Percentiles rank a stretch among this genome's conserved stretches.
phyloP scores from a whole-genome alignment of 2,797 vertebrate genomes.

The Pogoniulus pusillus region DNA sequence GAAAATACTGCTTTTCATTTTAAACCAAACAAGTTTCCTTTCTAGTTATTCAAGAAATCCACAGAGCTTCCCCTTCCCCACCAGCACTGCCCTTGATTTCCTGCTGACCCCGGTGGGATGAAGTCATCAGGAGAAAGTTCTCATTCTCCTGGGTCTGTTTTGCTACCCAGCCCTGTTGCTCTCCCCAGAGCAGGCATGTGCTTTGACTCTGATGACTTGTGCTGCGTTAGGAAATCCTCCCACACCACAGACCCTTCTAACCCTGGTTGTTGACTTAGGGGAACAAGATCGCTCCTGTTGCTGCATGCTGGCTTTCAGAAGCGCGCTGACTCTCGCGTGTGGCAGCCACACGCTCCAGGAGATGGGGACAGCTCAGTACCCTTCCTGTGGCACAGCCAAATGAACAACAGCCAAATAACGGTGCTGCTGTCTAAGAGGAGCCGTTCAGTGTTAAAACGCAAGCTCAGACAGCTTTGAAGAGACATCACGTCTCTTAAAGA shows the following conservation, averaged over 20 bases:
- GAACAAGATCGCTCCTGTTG: neutral
- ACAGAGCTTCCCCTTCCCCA: neutral
- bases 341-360: neutral
- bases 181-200: slow-evolving; percentile 16
- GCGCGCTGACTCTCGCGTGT: neutral
- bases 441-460: neutral
- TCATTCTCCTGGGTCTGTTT: slow-evolving; percentile 46
- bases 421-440: neutral
- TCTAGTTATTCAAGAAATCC: neutral
- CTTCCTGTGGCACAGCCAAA: neutral
- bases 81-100: neutral
- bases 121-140: slow-evolving; percentile 55
- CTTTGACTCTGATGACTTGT: slow-evolving; percentile 30
- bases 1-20: neutral
- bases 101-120: slow-evolving; percentile 13
- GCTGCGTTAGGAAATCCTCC: slow-evolving; percentile 47
- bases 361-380: neutral
- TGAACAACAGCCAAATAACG: neutral
- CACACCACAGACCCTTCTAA: slow-evolving; percentile 43
- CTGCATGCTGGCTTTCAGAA: neutral
- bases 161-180: neutral
- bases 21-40: neutral
- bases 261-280: slow-evolving; percentile 40
- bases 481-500: neutral
- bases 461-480: neutral